These are phyloP conservation scores for Tetrax tetrax DNA, from an alignment of 2,113 vertebrate genomes.

Conservation along the genomic window DNA sequence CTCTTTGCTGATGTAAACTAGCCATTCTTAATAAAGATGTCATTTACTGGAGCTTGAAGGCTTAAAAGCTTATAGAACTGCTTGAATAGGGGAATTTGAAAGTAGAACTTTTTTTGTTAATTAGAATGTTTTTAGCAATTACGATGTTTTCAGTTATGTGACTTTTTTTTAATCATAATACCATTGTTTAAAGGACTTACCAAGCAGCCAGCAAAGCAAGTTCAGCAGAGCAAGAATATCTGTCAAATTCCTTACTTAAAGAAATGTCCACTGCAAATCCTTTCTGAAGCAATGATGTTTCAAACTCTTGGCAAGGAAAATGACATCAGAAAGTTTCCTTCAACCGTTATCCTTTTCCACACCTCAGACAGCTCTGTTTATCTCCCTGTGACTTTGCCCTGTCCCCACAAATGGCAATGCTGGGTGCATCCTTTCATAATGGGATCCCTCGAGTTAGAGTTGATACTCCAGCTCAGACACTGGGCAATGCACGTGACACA, in stretches of 20 bases:
- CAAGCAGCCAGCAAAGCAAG: constrained; percentile 15
- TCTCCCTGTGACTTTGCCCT: neutral
- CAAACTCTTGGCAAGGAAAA: neutral
- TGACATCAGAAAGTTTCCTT: neutral
- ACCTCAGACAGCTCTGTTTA: neutral
- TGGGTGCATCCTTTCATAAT: neutral
- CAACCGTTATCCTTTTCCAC: neutral
- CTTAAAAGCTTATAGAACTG: constrained; percentile 49
- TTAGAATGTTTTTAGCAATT: constrained; percentile 35
- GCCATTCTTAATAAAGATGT: constrained; percentile 11
- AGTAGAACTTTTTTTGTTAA: constrained; percentile 41
- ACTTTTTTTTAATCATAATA: neutral
- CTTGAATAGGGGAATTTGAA: constrained; percentile 30
- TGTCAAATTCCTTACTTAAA: constrained; percentile 27
- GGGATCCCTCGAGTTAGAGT: neutral
- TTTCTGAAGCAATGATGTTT: neutral
- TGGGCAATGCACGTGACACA: neutral
- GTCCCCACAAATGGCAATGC: neutral
- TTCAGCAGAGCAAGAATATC: constrained; percentile 54
- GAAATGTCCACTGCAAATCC: constrained; percentile 1
- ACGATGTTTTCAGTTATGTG: neutral
- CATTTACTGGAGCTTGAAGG: constrained; percentile 15
- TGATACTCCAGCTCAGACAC: neutral
- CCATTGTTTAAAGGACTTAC: constrained; percentile 20
- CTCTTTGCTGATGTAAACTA: neutral